phyloP scores from a whole-genome alignment of 2,888 invertebrate genomes.

The Salpingus planirostris region DNA sequence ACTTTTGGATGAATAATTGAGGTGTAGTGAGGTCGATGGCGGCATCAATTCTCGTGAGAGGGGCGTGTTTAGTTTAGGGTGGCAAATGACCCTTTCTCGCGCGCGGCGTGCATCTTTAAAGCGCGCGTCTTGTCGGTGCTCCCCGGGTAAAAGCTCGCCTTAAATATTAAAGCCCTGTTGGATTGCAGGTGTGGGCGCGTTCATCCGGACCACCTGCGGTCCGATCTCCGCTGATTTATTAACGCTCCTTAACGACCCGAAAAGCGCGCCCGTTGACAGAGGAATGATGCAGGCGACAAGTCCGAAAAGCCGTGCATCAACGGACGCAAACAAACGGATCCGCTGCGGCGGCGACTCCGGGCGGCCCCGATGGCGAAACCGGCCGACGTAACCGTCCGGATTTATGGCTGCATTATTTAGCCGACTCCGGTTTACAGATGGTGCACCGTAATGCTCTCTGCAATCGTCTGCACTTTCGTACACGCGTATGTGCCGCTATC shows the following conservation, averaged over 20 bases:
- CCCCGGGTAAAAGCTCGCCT: constrained; percentile 12
- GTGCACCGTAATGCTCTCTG: constrained; percentile 9
- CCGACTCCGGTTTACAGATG: constrained; percentile 9
- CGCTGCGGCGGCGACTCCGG: too few species aligned
- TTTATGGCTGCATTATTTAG: constrained; percentile 26
- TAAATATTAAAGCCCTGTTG: constrained; percentile 24
- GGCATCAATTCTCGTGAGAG: too few species aligned
- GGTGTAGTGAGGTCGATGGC: too few species aligned
- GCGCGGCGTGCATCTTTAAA: constrained; percentile 11
- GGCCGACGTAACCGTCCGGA: constrained; percentile 21
- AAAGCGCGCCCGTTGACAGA: constrained; percentile 20
- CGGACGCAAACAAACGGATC: too few species aligned
- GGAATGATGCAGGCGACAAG: constrained; percentile 21
- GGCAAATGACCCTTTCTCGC: too few species aligned
- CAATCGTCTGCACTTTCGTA: constrained; percentile 12
- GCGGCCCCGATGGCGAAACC: too few species aligned
- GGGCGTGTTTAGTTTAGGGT: too few species aligned
- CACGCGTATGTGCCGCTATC: constrained; percentile 3
- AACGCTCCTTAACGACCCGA: constrained; percentile 25
- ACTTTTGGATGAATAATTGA: too few species aligned
- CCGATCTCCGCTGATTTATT: constrained; percentile 30
- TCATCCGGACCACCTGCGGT: constrained; percentile 30
- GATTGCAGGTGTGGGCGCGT: constrained; percentile 21
- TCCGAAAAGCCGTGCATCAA: constrained; percentile 26
- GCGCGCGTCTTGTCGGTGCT: constrained; percentile 5